phyloP scores from a whole-genome alignment of 2,888 invertebrate species.

The Tillus elongatus region DNA sequence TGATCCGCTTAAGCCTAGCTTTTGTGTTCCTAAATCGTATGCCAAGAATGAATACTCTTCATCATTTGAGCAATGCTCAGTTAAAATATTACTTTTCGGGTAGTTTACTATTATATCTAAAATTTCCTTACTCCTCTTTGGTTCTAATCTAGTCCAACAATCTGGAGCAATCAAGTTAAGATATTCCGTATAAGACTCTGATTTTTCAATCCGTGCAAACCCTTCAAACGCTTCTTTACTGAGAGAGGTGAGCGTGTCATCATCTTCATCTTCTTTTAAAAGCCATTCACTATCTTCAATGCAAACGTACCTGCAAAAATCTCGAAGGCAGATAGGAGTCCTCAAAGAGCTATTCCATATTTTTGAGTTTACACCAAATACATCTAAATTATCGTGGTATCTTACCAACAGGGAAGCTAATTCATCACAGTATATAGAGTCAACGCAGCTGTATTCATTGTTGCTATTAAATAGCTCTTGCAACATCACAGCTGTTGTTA shows the following conservation, averaged over 20 bases:
- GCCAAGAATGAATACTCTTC: slow-evolving; percentile 18
- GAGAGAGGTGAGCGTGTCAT: slow-evolving; percentile 7
- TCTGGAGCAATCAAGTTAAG: slow-evolving; percentile 6
- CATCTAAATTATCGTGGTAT: slow-evolving; percentile 26
- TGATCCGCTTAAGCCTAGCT: slow-evolving; percentile 23
- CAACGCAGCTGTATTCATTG: slow-evolving; percentile 20
- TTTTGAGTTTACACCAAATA: slow-evolving; percentile 26
- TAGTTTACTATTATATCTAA: slow-evolving; percentile 21
- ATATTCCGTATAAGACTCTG: neutral
- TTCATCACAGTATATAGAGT: slow-evolving; percentile 24
- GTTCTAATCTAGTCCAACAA: no score
- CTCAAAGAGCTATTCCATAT: slow-evolving; percentile 22
- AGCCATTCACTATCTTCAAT: slow-evolving; percentile 24
- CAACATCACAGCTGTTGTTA: slow-evolving; percentile 21
- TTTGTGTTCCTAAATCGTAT: slow-evolving; percentile 25
- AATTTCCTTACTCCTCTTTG: slow-evolving; percentile 13
- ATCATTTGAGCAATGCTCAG: slow-evolving; percentile 15
- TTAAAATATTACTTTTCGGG: slow-evolving; percentile 18
- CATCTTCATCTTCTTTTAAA: slow-evolving; percentile 15
- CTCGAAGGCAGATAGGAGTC: slow-evolving; percentile 28
- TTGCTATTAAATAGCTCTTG: slow-evolving; percentile 25
- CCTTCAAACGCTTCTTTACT: slow-evolving; percentile 4
- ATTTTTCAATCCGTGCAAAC: neutral
- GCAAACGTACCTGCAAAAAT: slow-evolving; percentile 28
- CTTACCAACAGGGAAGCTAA: slow-evolving; percentile 24